These are phyloP conservation scores for Temnothorax rugatulus DNA, from an alignment of 2,888 invertebrate genomes.

Conservation along the genomic window DNA sequence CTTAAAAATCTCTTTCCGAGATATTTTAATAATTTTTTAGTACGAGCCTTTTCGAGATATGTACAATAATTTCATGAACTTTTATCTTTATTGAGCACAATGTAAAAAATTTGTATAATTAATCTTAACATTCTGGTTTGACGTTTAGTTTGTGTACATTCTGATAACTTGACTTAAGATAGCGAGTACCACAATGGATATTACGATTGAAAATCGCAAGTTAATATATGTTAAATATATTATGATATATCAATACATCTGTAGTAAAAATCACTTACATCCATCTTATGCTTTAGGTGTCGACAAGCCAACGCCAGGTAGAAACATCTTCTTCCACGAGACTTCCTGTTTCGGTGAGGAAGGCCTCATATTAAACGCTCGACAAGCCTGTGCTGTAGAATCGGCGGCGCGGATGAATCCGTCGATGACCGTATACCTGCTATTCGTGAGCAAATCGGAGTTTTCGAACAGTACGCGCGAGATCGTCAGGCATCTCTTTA, in stretches of 20 bases:
- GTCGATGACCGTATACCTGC: conserved; percentile 87
- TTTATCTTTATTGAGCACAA: neutral
- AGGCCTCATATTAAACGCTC: conserved; percentile 86
- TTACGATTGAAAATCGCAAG: neutral
- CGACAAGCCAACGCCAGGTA: conserved; percentile 79
- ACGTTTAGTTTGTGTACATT: neutral
- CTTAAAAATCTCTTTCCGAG: neutral
- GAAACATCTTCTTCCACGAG: conserved; percentile 90
- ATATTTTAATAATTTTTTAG: neutral
- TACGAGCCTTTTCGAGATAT: neutral
- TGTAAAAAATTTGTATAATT: neutral
- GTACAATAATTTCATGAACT: neutral
- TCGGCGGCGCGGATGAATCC: conserved; percentile 90
- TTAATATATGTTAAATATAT: conserved; percentile 1
- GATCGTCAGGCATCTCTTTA: conserved; percentile 84
- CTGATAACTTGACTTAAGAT: neutral
- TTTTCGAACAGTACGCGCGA: conserved; percentile 79
- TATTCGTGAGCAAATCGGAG: conserved; percentile 87
- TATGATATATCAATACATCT: neutral
- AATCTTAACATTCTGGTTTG: neutral
- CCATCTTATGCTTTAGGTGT: conserved; percentile 65
- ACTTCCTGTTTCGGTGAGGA: conserved; percentile 88
- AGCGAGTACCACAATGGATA: neutral
- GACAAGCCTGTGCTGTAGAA: conserved; percentile 91
- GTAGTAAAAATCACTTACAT: neutral